A percentile compares a stretch with the other conserved stretches of the same genome.
Conservation (phyloP, 2,888 invertebrate genomes). For the Plagodis pulveraria region DNA sequence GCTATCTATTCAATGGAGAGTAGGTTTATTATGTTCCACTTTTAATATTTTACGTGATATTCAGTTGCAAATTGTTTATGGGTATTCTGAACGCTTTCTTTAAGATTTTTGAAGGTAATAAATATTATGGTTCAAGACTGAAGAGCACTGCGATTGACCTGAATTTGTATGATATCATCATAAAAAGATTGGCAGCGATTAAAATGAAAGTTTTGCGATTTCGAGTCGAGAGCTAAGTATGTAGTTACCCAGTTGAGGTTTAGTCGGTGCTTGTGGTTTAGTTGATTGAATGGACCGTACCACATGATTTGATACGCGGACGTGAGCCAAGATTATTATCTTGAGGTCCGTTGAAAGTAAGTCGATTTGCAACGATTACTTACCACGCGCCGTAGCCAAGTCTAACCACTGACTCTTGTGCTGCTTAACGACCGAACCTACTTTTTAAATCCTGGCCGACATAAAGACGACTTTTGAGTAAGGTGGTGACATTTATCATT, state of each 20-base stretch:
- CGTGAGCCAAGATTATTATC: constrained; percentile 55
- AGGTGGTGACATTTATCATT: too few species aligned
- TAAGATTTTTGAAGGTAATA: constrained; percentile 21
- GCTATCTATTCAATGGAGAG: constrained; percentile 36
- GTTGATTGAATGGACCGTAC: constrained; percentile 55
- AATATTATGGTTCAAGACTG: constrained; percentile 21
- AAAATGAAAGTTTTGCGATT: constrained; percentile 36
- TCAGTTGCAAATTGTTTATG: constrained; percentile 29
- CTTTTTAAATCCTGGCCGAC: too few species aligned
- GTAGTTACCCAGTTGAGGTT: constrained; percentile 28
- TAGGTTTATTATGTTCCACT: constrained; percentile 34
- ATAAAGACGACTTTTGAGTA: too few species aligned
- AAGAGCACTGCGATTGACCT: constrained; percentile 26
- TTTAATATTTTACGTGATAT: constrained; percentile 51
- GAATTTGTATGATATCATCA: constrained; percentile 28
- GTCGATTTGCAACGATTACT: constrained; percentile 43
- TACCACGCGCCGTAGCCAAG: constrained; percentile 32
- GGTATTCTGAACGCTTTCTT: constrained; percentile 26
- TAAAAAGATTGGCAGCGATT: constrained; percentile 36
- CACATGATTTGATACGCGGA: constrained; percentile 57
- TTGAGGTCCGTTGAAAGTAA: constrained; percentile 55
- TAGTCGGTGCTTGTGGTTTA: constrained; percentile 55
- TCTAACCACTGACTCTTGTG: too few species aligned
- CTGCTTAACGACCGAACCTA: too few species aligned
- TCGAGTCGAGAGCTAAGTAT: constrained; percentile 33